Conservation (phyloP, 2,888 invertebrate species). For the Callimorpha dominula region DNA sequence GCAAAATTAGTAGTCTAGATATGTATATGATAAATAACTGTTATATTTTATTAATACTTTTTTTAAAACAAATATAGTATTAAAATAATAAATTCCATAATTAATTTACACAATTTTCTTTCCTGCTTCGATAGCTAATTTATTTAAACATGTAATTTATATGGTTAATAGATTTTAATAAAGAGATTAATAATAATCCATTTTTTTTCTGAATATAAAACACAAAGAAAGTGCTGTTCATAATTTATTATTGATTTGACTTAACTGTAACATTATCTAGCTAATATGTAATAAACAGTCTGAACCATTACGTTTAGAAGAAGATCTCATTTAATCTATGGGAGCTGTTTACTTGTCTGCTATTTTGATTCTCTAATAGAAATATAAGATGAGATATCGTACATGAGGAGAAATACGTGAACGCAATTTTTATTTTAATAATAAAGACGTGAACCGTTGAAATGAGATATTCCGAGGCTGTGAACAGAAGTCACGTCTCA, state of each 20-base stretch:
- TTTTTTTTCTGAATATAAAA: too few species aligned
- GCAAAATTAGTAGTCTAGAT: background rate
- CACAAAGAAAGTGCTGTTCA: background rate
- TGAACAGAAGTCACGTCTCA: conserved; percentile 50
- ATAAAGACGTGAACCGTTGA: conserved; percentile 45
- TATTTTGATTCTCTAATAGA: background rate
- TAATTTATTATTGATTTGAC: background rate
- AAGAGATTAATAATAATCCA: too few species aligned
- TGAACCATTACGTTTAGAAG: background rate
- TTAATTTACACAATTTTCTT: background rate
- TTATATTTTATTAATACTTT: background rate
- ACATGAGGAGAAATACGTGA: conserved; percentile 14
- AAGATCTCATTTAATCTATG: background rate
- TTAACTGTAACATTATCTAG: background rate
- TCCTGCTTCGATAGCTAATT: background rate
- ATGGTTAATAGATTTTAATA: too few species aligned
- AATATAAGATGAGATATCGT: conserved; percentile 1
- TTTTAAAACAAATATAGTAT: background rate
- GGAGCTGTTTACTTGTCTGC: background rate
- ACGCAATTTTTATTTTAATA: conserved; percentile 33
- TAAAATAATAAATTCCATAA: background rate
- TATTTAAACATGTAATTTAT: too few species aligned
- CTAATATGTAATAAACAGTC: too few species aligned
- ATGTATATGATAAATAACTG: background rate
- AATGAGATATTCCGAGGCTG: conserved; percentile 41